Evolutionary conservation across 1,140 invertebrate genomes (phyloP).

Genomic region (Tetramorium alpestre): DNA sequence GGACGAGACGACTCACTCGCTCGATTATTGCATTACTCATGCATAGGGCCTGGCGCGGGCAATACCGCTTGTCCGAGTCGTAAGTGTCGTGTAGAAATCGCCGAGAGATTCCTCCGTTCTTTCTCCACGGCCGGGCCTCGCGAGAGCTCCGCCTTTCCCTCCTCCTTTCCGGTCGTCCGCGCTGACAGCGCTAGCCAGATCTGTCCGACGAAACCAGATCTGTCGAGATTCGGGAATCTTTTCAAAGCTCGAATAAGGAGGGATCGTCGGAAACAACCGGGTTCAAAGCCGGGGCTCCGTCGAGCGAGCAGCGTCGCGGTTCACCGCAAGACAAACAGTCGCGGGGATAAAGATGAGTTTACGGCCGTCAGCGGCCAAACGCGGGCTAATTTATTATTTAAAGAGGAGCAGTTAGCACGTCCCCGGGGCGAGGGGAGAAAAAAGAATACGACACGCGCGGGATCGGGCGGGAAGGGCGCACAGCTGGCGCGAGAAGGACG

Average conservation of each 20-base stretch:
- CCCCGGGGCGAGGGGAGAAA: constrained; percentile 8
- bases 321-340: background rate
- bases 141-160: background rate
- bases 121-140: background rate
- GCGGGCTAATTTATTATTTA: constrained; percentile 60
- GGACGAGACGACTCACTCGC: constrained; percentile 79
- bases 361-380: constrained; percentile 31
- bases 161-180: background rate
- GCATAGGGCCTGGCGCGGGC: constrained; percentile 70
- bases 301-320: background rate
- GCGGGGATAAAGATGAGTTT: constrained; percentile 52
- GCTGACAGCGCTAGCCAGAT: background rate
- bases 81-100: constrained; percentile 43
- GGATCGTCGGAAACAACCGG: background rate
- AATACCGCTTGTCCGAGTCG: constrained; percentile 52
- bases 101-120: constrained; percentile 10
- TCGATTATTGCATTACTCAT: constrained; percentile 82
- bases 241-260: background rate
- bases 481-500: constrained; percentile 58
- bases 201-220: no score
- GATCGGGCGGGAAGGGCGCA: constrained; percentile 21
- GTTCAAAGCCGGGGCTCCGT: background rate
- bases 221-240: background rate
- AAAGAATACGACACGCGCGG: constrained; percentile 32
- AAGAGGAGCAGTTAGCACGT: constrained; percentile 59